Base-by-base conservation (phyloP, 2,888 invertebrate genomes). In the Epistrophe eligans region DNA sequence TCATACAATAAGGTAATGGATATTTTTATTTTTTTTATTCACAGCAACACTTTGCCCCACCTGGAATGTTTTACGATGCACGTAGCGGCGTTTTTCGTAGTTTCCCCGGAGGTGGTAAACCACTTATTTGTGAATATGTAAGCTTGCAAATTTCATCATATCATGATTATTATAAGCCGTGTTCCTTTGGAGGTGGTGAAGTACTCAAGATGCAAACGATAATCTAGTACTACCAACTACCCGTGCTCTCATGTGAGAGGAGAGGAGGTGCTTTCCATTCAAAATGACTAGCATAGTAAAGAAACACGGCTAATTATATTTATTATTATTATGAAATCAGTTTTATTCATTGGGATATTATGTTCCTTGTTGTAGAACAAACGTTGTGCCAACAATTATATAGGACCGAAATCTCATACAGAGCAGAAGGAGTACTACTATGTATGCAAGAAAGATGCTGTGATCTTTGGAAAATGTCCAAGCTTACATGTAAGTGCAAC, bases 101-200 rank as follows among this genome's bases (percentile, higher is more conserved):
- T 5, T 90, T 93, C 45, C 92, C 93, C 7, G 93, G 94, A 24
- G 93, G 93, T n/a, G 94, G 94, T 10, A 77, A 89, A 15, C 91
- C 91, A 8, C 90, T 92, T 4, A 88, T 90, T 19, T 89, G 91
- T n/a, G 92, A 93, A 79, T 91, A 91, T 89, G 93, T 93, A 89
- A 89, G 90, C 90, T 73, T 3, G 0, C 10, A 5, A 17, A 15
- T 43, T 15, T 4, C 11, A 11, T 50, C 9, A 5, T 5, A 13
- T 2, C 3, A 2, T 2, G 5, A 32, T 32, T 2, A 32, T 32
- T 24, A 24, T 24, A 24, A 24, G 24, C 24, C 24, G 24, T 24
- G 3, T 24, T 24, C 3, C 24, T 24, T 24, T 24, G 24, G 24
- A 24, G 24, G 2, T 24, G 3, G 2, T 3, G 24, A 24, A 24